phyloP scores from a whole-genome alignment of 2,797 vertebrate species.

The Sandelia bainsii region DNA sequence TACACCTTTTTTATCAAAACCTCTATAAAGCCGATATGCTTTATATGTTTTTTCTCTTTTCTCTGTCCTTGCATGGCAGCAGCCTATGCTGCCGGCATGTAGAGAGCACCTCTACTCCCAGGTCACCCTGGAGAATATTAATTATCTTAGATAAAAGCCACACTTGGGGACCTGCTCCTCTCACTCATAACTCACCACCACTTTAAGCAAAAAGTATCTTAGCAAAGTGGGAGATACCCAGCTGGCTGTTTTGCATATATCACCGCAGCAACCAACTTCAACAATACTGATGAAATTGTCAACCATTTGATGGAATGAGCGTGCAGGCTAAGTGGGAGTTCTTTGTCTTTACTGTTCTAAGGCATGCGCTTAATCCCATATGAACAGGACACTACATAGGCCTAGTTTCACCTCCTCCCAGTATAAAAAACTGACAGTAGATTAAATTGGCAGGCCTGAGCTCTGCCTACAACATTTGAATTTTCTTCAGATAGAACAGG shows the following conservation, averaged over 20 bases:
- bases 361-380: background rate
- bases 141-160: background rate
- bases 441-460: background rate
- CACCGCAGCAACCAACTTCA: slow-evolving; percentile 2
- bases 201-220: background rate
- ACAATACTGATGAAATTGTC: slow-evolving; percentile 10
- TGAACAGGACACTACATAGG: background rate
- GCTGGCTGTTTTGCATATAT: background rate
- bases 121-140: background rate
- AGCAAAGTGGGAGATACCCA: background rate
- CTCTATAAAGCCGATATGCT: too few species aligned
- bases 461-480: background rate
- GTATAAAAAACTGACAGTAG: slow-evolving; percentile 2
- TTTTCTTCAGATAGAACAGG: background rate
- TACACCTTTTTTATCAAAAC: too few species aligned
- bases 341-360: background rate
- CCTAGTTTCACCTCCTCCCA: background rate
- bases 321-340: background rate
- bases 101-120: too few species aligned
- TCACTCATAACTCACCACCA: background rate
- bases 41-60: too few species aligned
- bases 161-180: background rate
- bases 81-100: too few species aligned
- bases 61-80: too few species aligned
- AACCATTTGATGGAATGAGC: slow-evolving; percentile 8